These are phyloP conservation scores for Anser brachyrhynchus DNA, from an alignment of 2,113 vertebrate species.

Conservation along the genomic window DNA sequence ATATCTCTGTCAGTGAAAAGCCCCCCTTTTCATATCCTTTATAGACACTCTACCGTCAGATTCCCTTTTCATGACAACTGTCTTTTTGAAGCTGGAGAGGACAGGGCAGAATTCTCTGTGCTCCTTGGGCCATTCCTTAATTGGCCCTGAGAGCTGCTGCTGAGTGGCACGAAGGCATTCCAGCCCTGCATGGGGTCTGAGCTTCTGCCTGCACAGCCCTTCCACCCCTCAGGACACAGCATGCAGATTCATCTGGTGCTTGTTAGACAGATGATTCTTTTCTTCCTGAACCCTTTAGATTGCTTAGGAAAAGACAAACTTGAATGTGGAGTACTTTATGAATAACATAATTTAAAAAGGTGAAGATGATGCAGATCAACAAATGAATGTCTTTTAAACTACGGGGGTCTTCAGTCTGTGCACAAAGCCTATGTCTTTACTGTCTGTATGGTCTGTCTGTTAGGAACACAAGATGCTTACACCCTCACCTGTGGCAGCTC, in stretches of 20 bases:
- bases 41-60: not conserved
- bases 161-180: slow-evolving; percentile 37
- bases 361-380: not conserved
- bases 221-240: not conserved
- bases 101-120: slow-evolving; percentile 34
- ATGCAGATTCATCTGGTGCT: fast-evolving
- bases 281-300: not conserved
- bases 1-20: not conserved
- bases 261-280: not conserved
- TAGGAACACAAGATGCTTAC: slow-evolving; percentile 80
- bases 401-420: not conserved
- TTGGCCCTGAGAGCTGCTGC: not conserved
- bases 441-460: slow-evolving; percentile 68
- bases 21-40: slow-evolving; percentile 13
- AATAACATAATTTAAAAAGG: not conserved
- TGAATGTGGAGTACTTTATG: not conserved
- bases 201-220: not conserved
- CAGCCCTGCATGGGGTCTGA: slow-evolving; percentile 36
- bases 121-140: slow-evolving; percentile 51
- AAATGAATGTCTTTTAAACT: not conserved
- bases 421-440: slow-evolving; percentile 21
- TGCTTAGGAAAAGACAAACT: not conserved
- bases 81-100: not conserved
- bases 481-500: slow-evolving; percentile 78
- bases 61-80: slow-evolving; percentile 16